phyloP scores from a whole-genome alignment of 35 echinoderm and acorn worm genomes.

The Amphiura filiformis region DNA sequence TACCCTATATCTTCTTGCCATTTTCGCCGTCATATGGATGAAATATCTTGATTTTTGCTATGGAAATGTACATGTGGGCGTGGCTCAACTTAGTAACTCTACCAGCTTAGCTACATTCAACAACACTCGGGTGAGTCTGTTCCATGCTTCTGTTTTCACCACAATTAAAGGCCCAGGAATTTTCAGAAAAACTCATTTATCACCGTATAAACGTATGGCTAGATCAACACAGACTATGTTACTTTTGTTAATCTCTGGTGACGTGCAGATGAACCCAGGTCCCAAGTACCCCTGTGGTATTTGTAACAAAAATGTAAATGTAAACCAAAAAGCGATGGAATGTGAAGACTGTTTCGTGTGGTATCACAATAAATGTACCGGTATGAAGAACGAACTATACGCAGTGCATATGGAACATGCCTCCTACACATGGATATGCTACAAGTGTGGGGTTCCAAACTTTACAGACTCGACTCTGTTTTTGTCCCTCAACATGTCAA shows the following conservation, averaged over 20 bases:
- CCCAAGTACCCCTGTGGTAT: slow-evolving; percentile 50
- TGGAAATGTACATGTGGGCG: too few species aligned
- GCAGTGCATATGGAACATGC: slow-evolving; percentile 36
- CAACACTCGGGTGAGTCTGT: too few species aligned
- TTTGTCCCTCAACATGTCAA: slow-evolving; percentile 18
- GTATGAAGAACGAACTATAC: slow-evolving; percentile 29
- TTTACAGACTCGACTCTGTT: slow-evolving; percentile 22
- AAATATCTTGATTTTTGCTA: too few species aligned
- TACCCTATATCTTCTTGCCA: too few species aligned
- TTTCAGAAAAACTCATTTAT: too few species aligned
- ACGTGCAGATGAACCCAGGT: slow-evolving; percentile 53
- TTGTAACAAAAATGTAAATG: slow-evolving; percentile 41
- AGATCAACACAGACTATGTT: too few species aligned
- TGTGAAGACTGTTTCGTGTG: slow-evolving; percentile 23
- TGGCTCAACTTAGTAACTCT: too few species aligned
- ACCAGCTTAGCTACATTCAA: too few species aligned
- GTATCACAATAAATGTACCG: slow-evolving; percentile 40
- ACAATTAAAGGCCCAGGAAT: too few species aligned
- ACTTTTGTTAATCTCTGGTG: not conserved
- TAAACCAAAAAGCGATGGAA: slow-evolving; percentile 56
- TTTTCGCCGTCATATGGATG: too few species aligned
- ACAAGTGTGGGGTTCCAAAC: slow-evolving; percentile 37
- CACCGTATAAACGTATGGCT: too few species aligned
- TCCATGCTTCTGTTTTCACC: too few species aligned
- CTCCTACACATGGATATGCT: slow-evolving; percentile 42